Evolutionary conservation across 2,113 vertebrate species (phyloP).

Genomic region (Holacanthus passer): DNA sequence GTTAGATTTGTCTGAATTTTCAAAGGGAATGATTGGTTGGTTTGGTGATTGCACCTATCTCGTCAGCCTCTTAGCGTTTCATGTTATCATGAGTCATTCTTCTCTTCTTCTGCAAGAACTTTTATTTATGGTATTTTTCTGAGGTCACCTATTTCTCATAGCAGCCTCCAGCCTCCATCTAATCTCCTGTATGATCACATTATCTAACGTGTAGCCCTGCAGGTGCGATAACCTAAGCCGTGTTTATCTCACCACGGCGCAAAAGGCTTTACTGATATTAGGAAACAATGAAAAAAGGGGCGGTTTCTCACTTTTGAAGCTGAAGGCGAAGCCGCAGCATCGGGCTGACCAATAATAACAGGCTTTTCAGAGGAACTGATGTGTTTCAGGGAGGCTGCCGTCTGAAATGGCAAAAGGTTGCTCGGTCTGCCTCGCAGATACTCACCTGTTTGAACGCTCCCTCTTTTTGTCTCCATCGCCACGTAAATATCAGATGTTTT

Average conservation of each 20-base stretch:
- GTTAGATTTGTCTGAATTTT: too few species aligned
- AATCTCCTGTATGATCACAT: conserved; percentile 22
- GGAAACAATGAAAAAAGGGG: neutral
- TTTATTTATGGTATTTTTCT: neutral
- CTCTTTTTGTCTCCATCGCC: neutral
- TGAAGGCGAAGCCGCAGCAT: neutral
- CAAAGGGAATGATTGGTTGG: too few species aligned
- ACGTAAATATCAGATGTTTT: neutral
- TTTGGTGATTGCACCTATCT: too few species aligned
- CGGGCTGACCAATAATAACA: neutral
- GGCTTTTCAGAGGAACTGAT: neutral
- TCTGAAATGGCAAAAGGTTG: neutral
- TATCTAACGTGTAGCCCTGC: conserved; percentile 11
- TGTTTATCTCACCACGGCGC: conserved; percentile 10
- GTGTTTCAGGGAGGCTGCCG: neutral
- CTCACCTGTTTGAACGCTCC: neutral
- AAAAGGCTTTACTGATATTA: conserved; percentile 24
- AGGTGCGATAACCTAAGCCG: conserved; percentile 23
- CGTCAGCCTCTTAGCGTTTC: too few species aligned
- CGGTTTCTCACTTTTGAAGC: neutral
- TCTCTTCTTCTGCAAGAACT: neutral
- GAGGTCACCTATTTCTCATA: conserved; percentile 1
- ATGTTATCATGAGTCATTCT: neutral
- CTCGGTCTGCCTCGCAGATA: neutral
- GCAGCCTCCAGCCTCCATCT: conserved; percentile 5